A percentile compares a stretch with the other conserved stretches of the same genome.
Evolutionary conservation across 2,113 vertebrate genomes (phyloP).

Genomic region (Elephantulus edwardii): DNA sequence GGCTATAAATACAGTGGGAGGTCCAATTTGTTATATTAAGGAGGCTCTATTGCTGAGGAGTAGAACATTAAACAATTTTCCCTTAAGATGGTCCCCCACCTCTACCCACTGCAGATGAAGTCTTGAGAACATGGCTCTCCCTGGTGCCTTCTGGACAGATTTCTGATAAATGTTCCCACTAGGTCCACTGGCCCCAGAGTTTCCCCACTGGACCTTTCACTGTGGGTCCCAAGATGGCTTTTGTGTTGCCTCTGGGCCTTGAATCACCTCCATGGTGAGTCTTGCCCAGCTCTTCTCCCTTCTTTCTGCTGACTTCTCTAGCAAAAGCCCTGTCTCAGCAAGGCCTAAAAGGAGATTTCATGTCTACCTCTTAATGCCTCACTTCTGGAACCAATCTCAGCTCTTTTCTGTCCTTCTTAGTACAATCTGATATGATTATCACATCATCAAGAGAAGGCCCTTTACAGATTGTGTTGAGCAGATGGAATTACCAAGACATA

Average conservation of each 20-base stretch:
- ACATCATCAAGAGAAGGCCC: background rate
- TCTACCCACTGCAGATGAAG: background rate
- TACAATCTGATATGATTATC: background rate
- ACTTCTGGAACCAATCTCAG: background rate
- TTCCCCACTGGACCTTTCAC: background rate
- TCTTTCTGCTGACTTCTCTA: background rate
- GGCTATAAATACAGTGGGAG: constrained; percentile 70
- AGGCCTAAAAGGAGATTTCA: background rate
- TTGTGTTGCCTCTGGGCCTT: background rate
- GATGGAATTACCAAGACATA: background rate
- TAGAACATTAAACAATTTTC: constrained; percentile 71
- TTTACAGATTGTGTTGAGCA: background rate
- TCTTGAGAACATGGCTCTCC: background rate
- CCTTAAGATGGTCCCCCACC: background rate
- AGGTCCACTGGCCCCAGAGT: background rate
- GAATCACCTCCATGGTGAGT: background rate
- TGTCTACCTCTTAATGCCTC: background rate
- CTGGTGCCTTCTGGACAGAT: background rate
- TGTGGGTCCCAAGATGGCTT: background rate
- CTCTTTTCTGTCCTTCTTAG: background rate
- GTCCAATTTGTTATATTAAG: constrained; percentile 63
- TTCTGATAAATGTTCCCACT: constrained; percentile 23
- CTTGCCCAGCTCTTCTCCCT: background rate
- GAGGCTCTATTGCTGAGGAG: constrained; percentile 40
- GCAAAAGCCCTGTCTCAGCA: background rate